Conservation (phyloP, 2,113 vertebrate genomes). For the Python bivittatus region DNA sequence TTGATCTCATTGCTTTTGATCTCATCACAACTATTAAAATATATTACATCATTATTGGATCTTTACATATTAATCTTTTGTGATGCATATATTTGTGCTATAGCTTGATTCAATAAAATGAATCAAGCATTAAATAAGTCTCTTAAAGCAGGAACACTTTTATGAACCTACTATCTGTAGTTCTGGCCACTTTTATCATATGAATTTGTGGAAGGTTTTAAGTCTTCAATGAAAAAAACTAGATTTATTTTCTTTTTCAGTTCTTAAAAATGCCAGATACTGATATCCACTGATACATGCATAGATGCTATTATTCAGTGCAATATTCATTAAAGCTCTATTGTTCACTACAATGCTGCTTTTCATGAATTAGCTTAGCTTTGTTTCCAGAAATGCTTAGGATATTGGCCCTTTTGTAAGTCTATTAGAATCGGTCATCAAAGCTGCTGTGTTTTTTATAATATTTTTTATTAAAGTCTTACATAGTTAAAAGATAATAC, state of each 20-base stretch:
- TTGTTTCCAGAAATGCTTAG: neutral
- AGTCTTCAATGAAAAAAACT: neutral
- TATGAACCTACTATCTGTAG: neutral
- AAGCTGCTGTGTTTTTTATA: neutral
- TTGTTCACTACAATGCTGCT: neutral
- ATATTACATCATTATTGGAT: neutral
- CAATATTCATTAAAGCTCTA: neutral
- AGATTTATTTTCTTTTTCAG: neutral
- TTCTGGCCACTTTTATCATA: neutral
- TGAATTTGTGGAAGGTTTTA: neutral
- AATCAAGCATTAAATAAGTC: neutral
- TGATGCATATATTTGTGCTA: neutral
- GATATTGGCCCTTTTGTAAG: neutral
- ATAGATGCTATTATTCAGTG: neutral
- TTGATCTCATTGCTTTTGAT: too few relatives aligned
- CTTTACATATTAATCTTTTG: neutral
- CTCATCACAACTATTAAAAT: neutral
- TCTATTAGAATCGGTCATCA: neutral
- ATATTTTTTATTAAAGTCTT: too few relatives aligned
- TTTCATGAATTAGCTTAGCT: neutral
- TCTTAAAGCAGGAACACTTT: neutral
- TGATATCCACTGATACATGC: neutral
- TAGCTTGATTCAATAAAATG: neutral
- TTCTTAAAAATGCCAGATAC: neutral
- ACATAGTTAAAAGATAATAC: neutral